Base-by-base conservation (phyloP, 2,888 invertebrate genomes). In the Diabrotica balteata region DNA sequence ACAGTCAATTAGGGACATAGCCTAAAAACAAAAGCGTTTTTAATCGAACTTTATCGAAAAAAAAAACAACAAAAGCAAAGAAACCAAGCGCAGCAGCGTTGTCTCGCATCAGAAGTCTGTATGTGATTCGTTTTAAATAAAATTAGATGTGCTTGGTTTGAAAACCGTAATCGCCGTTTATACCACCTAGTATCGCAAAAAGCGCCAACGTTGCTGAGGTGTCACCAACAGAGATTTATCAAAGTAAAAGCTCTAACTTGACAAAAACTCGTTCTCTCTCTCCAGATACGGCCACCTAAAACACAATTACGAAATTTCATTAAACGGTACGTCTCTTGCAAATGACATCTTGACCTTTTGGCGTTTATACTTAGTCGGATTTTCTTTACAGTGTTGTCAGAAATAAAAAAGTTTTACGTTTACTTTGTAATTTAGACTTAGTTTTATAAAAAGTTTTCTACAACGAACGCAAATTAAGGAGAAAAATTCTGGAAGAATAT, bases 281-380 rank as follows among this genome's bases (percentile, higher is more conserved):
- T 63, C 43, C 17, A 65, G 71, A 65, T 69, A 67, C 67, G 59
- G 59, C 55, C 65, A 63, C 66, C 68, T 67, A 63, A 66, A 70
- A 68, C 62, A 70, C 66, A 71, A 71, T 71, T 68, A 69, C 67
- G 67, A 67, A 69, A 62, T 69, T 71, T 67, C 69, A 65, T 69
- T 71, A 63, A 69, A 67, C 66, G 63, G 47, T 43, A 17, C 57
- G 59, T 57, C 65, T 68, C 55, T 69, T 71, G 71, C 69, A 69
- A 67, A 71, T 69, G 71, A 71, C 71, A 69, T 69, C 65, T 71
- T 64, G 67, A 69, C 67, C 71, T 65, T 66, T 70, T 44, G 57
- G 11, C 47, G 47, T 47, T 47, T 47, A 43, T 7, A 9, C 8
- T 57, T 11, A n/a, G 42, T 17, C 7, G 8, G 8, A 57, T 44